These are phyloP conservation scores for Caracal caracal DNA, from an alignment of 2,113 vertebrate species.

Conservation along the genomic window DNA sequence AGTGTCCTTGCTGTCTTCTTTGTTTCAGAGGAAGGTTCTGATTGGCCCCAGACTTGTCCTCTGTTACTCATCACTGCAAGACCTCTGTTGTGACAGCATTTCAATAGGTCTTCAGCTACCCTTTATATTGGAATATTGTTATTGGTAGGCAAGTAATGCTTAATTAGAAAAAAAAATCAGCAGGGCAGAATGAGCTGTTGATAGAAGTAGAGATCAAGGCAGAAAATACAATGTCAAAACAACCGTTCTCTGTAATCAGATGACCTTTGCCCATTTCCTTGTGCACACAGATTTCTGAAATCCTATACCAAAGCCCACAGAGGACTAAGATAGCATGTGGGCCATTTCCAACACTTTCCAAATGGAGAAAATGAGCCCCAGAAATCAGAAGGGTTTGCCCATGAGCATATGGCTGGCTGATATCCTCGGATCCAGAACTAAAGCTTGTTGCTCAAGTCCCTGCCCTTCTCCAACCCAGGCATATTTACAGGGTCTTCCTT, in stretches of 20 bases:
- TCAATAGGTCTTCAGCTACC: background rate
- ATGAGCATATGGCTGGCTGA: background rate
- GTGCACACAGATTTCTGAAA: background rate
- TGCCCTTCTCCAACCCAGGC: background rate
- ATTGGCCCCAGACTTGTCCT: background rate
- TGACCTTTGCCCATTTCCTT: background rate
- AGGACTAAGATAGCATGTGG: background rate
- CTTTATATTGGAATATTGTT: background rate
- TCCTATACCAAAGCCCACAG: background rate
- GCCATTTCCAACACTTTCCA: background rate
- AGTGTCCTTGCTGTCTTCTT: too few relatives aligned
- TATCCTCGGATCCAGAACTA: background rate
- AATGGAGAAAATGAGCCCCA: background rate
- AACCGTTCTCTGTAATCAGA: background rate
- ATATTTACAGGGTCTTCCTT: background rate
- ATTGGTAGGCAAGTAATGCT: background rate
- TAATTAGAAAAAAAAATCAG: background rate
- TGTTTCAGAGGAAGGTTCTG: background rate
- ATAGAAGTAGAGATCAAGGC: constrained; percentile 14
- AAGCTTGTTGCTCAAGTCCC: background rate
- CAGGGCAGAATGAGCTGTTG: background rate
- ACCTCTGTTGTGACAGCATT: background rate
- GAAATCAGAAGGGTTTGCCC: background rate
- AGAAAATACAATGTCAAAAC: background rate
- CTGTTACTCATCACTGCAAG: background rate